A percentile compares a stretch with the other conserved stretches of the same genome.
Conservation (phyloP, 2,797 vertebrate genomes). For the Scolopax rusticola region DNA sequence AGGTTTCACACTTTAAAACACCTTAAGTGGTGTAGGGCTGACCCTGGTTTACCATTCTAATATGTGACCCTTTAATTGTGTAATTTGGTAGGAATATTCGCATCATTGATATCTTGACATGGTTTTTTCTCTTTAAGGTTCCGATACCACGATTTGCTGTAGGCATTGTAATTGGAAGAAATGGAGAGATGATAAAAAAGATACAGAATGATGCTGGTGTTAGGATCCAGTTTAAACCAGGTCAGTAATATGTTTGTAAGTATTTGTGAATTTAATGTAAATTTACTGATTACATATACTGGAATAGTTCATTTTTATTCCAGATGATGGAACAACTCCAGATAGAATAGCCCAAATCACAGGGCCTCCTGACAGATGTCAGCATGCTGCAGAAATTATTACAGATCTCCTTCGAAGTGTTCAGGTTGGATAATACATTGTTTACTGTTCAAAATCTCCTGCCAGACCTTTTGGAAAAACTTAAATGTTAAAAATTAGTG, state of each 20-base stretch:
- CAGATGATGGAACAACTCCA: slow-evolving; percentile 96
- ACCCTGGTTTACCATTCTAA: not conserved
- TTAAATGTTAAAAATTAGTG: not conserved
- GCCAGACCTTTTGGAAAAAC: not conserved
- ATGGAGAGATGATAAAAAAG: slow-evolving; percentile 99
- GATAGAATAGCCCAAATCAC: slow-evolving; percentile 99
- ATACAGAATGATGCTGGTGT: slow-evolving; percentile 99
- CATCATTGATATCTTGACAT: not conserved
- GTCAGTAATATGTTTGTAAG: slow-evolving; percentile 58
- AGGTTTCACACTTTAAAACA: not conserved
- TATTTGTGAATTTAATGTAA: not conserved
- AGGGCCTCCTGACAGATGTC: slow-evolving; percentile 95
- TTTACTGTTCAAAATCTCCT: not conserved
- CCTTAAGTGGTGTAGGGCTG: not conserved
- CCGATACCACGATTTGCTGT: slow-evolving; percentile 98
- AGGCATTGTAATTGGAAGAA: slow-evolving; percentile 98
- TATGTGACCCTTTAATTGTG: not conserved
- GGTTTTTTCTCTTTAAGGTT: slow-evolving; percentile 80
- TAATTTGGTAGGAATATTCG: not conserved
- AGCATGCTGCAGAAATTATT: slow-evolving; percentile 97
- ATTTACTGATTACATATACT: not conserved
- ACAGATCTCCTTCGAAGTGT: slow-evolving; percentile 96
- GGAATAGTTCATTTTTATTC: slow-evolving; percentile 42
- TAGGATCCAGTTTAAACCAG: slow-evolving; percentile 98
- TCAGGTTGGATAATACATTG: slow-evolving; percentile 77